Conservation (phyloP, 2,797 vertebrate species). For the Sorex maritimensis region DNA sequence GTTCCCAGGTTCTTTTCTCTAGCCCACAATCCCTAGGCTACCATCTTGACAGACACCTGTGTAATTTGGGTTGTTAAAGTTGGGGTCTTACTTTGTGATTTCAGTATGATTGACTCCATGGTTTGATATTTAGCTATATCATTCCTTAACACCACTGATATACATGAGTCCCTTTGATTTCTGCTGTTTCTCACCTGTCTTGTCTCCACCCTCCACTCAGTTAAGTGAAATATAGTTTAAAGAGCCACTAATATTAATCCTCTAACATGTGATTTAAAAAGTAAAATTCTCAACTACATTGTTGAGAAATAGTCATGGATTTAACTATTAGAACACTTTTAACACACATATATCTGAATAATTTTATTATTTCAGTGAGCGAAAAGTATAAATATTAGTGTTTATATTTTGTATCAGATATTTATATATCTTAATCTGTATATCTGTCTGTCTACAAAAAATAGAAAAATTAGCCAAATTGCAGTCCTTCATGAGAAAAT, state of each 20-base stretch:
- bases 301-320: background rate
- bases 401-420: background rate
- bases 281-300: background rate
- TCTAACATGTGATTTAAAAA: background rate
- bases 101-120: too few relatives aligned
- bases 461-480: background rate
- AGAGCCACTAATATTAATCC: background rate
- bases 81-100: too few relatives aligned
- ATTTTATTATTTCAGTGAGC: background rate
- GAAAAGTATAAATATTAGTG: background rate
- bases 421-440: background rate
- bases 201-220: too few relatives aligned
- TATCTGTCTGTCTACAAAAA: background rate
- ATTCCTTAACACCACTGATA: too few relatives aligned
- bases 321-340: too few relatives aligned
- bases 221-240: background rate
- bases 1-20: too few relatives aligned
- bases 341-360: background rate
- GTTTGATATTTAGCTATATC: too few relatives aligned
- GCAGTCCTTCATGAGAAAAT: background rate
- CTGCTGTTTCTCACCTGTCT: too few relatives aligned
- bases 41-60: too few relatives aligned
- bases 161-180: too few relatives aligned
- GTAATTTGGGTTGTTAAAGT: too few relatives aligned
- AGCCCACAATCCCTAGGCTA: too few relatives aligned